phyloP scores from a whole-genome alignment of 2,888 invertebrate species.

The Cosmia pyralina region DNA sequence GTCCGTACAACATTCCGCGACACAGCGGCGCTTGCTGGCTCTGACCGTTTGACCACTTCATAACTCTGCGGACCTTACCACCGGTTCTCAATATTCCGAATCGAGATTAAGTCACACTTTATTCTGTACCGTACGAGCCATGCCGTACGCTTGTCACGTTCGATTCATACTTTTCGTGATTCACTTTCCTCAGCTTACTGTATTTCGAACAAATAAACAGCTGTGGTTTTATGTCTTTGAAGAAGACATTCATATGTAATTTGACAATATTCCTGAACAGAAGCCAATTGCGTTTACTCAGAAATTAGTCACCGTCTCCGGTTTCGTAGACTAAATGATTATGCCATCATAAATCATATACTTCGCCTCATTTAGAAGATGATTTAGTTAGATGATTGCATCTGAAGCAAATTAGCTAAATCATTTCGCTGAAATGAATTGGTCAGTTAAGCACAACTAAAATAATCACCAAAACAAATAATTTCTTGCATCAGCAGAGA shows the following conservation, averaged over 20 bases:
- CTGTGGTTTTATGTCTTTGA: slow-evolving; percentile 58
- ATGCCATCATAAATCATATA: slow-evolving; percentile 42
- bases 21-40: slow-evolving; percentile 81
- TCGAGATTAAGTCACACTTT: slow-evolving; percentile 54
- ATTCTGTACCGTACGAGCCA: slow-evolving; percentile 12
- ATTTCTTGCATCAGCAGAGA: neutral
- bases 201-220: slow-evolving; percentile 56
- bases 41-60: slow-evolving; percentile 80
- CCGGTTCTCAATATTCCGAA: slow-evolving; percentile 30
- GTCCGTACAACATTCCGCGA: slow-evolving; percentile 86
- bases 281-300: slow-evolving; percentile 51
- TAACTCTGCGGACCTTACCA: slow-evolving; percentile 74
- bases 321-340: slow-evolving; percentile 46
- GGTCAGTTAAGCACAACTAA: neutral
- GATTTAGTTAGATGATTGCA: slow-evolving; percentile 2
- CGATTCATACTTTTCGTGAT: slow-evolving; percentile 48
- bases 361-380: slow-evolving; percentile 39
- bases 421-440: slow-evolving; percentile 17
- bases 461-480: slow-evolving; percentile 13
- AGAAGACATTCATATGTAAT: slow-evolving; percentile 49
- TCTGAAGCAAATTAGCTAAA: slow-evolving; percentile 6
- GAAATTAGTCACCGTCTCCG: slow-evolving; percentile 56
- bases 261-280: slow-evolving; percentile 39
- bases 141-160: slow-evolving; percentile 24
- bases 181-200: slow-evolving; percentile 45